Percentiles rank a stretch among this genome's conserved stretches.
phyloP scores from a whole-genome alignment of 2,888 invertebrate species.

The Pandemis cinnamomeana region DNA sequence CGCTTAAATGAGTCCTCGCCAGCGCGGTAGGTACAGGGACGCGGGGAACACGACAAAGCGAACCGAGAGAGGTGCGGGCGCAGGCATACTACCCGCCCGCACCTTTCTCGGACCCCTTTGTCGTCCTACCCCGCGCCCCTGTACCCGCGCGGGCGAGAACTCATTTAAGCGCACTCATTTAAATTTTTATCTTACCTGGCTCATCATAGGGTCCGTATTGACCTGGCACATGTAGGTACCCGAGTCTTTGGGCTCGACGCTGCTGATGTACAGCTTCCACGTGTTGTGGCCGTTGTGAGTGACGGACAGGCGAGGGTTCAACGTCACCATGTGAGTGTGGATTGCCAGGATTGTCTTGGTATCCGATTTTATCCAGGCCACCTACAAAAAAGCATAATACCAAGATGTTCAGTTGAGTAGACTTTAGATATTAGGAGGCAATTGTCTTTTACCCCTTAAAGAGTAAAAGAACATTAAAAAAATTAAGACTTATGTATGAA shows the following conservation, averaged over 20 bases:
- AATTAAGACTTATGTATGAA: no score
- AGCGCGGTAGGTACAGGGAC: no score
- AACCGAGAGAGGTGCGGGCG: no score
- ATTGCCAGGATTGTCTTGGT: slow-evolving; percentile 94
- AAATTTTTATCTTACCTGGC: slow-evolving; percentile 86
- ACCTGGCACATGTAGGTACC: slow-evolving; percentile 98
- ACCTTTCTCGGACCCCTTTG: no score
- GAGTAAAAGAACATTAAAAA: neutral
- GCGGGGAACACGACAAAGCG: no score
- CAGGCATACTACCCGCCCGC: no score
- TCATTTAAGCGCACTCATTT: no score
- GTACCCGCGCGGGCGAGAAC: no score
- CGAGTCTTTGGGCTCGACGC: slow-evolving; percentile 94
- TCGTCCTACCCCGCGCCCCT: no score
- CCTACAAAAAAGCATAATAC: slow-evolving; percentile 79
- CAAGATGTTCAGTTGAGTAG: neutral
- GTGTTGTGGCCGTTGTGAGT: slow-evolving; percentile 97
- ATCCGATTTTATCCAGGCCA: slow-evolving; percentile 96
- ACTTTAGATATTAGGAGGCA: neutral
- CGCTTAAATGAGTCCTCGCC: no score
- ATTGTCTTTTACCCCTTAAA: neutral
- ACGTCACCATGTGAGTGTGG: slow-evolving; percentile 94
- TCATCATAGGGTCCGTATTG: slow-evolving; percentile 95
- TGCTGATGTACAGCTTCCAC: slow-evolving; percentile 95
- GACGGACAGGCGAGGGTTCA: slow-evolving; percentile 93